phyloP scores from a whole-genome alignment of 1,140 invertebrate species.

The Papilio xuthus region DNA sequence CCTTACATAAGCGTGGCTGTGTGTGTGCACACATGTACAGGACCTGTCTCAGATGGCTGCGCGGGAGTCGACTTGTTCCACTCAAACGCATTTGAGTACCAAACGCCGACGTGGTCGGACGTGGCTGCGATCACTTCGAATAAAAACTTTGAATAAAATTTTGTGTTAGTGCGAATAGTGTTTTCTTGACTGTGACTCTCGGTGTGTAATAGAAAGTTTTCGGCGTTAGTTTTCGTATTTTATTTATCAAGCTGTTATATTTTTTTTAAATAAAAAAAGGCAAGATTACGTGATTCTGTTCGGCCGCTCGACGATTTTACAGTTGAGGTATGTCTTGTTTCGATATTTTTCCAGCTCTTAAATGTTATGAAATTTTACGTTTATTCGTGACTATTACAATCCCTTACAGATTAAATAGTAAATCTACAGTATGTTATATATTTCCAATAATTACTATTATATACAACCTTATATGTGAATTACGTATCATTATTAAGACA shows the following conservation, averaged over 20 bases:
- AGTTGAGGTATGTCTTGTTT: constrained; percentile 51
- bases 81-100: constrained; percentile 72
- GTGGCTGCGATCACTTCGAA: constrained; percentile 43
- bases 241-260: constrained; percentile 15
- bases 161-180: constrained; percentile 53
- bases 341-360: constrained; percentile 28
- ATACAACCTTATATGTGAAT: too few species aligned
- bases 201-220: constrained; percentile 43
- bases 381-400: neutral
- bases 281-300: constrained; percentile 46
- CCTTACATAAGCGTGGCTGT: constrained; percentile 58
- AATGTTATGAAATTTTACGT: constrained; percentile 2
- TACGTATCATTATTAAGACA: too few species aligned
- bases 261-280: constrained; percentile 37
- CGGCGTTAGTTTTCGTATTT: constrained; percentile 31
- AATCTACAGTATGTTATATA: neutral
- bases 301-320: constrained; percentile 40
- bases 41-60: constrained; percentile 56
- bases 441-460: neutral
- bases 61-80: constrained; percentile 71
- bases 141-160: constrained; percentile 39
- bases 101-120: constrained; percentile 50
- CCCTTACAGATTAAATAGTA: neutral
- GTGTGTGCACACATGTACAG: constrained; percentile 44
- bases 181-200: constrained; percentile 51